Conservation (phyloP, 2,888 invertebrate genomes). For the Volucella inflata region DNA sequence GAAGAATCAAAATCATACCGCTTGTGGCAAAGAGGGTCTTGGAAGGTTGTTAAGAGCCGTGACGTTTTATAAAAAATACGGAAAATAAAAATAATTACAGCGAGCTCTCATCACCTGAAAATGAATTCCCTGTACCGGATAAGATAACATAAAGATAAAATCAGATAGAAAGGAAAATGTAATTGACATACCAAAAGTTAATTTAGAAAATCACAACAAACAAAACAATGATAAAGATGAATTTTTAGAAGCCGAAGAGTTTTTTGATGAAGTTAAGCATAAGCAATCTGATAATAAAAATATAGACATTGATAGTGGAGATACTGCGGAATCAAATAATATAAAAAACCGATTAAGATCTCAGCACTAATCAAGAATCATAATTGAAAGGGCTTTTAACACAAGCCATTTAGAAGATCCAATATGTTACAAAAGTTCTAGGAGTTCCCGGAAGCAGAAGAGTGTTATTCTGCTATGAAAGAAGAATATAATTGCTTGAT, state of each 20-base stretch:
- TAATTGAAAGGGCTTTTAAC: constrained; percentile 13
- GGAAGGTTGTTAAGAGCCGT: too few species aligned
- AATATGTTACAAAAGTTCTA: neutral
- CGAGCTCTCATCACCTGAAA: neutral
- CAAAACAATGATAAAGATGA: neutral
- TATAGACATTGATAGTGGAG: neutral
- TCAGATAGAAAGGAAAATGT: too few species aligned
- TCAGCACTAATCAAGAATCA: neutral
- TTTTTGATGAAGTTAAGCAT: neutral
- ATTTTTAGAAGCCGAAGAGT: constrained; percentile 14
- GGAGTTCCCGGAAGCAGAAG: constrained; percentile 4
- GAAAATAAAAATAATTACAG: too few species aligned
- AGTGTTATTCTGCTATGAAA: constrained; percentile 70
- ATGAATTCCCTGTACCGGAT: constrained; percentile 1
- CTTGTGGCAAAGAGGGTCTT: too few species aligned
- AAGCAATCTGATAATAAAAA: neutral
- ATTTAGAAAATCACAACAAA: too few species aligned
- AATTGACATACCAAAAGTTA: too few species aligned
- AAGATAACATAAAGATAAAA: too few species aligned
- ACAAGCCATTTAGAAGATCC: constrained; percentile 18
- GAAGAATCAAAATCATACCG: too few species aligned
- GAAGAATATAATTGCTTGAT: constrained; percentile 75
- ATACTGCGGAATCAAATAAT: constrained; percentile 8
- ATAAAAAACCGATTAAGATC: constrained; percentile 16
- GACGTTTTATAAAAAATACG: constrained; percentile 20